A percentile compares a stretch with the other conserved stretches of the same genome.
Conservation (phyloP, 2,888 invertebrate genomes). For the Cataglyphis altisquamis region DNA sequence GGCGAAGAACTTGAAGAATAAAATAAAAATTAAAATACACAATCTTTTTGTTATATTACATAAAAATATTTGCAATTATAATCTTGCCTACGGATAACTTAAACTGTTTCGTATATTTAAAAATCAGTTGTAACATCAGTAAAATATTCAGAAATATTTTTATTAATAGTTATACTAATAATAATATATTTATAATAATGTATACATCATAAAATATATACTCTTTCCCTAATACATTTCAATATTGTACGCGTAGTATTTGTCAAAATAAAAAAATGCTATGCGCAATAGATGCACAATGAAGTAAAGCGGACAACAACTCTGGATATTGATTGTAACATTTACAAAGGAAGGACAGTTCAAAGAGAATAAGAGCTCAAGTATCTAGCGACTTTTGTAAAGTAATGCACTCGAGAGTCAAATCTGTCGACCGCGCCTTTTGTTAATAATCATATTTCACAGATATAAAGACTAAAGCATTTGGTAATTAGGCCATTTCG, state of each 20-base stretch:
- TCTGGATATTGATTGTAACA: neutral
- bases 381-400: neutral
- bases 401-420: neutral
- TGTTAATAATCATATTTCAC: constrained; percentile 42
- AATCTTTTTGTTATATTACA: constrained; percentile 15
- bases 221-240: neutral
- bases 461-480: constrained; percentile 11
- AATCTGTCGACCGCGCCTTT: neutral
- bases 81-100: neutral
- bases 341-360: neutral
- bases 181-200: no score
- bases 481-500: constrained; percentile 46
- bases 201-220: neutral
- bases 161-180: neutral
- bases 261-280: neutral
- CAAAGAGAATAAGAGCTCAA: neutral
- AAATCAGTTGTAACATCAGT: neutral
- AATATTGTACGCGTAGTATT: neutral
- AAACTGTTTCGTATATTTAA: constrained; percentile 2
- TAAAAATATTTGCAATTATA: constrained; percentile 2
- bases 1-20: neutral
- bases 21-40: constrained; percentile 5
- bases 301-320: neutral
- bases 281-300: neutral
- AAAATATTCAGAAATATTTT: neutral